These are phyloP conservation scores for Neosilurus mollespiculum DNA, from an alignment of 2,797 vertebrate genomes.

Conservation along the genomic window DNA sequence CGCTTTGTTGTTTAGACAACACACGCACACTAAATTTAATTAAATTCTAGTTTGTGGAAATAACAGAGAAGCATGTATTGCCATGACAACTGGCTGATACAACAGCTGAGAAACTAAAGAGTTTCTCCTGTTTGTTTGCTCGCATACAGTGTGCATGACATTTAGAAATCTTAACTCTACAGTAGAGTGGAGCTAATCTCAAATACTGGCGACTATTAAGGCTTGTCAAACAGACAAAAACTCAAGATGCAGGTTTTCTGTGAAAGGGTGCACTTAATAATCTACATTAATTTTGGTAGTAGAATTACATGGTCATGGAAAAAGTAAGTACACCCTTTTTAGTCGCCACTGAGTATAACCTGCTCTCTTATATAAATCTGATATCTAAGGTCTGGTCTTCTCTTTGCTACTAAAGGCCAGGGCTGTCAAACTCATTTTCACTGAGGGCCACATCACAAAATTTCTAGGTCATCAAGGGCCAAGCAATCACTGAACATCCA, in stretches of 20 bases:
- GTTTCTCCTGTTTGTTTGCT: not conserved
- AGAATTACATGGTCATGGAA: not conserved
- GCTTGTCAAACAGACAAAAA: not conserved
- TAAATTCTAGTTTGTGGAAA: slow-evolving; percentile 33
- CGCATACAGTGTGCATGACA: not conserved
- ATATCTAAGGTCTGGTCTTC: no score
- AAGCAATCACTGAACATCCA: no score
- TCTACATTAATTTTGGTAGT: not conserved
- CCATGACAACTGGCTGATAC: slow-evolving; percentile 41
- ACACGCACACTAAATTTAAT: slow-evolving; percentile 1
- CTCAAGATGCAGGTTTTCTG: not conserved
- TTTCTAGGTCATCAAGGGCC: no score
- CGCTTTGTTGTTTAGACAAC: no score
- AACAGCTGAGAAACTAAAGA: not conserved
- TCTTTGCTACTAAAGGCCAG: no score
- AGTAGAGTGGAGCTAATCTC: no score
- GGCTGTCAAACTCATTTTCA: no score
- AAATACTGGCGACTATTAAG: not conserved
- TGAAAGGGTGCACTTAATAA: not conserved
- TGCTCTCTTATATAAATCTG: no score
- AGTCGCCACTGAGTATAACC: no score
- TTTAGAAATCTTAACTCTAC: slow-evolving; percentile 17
- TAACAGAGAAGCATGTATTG: slow-evolving; percentile 20
- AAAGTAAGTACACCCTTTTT: no score
- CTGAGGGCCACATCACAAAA: no score